A percentile compares a stretch with the other conserved stretches of the same genome.
Evolutionary conservation across 2,113 vertebrate genomes (phyloP).

Genomic region (Pampusana beccarii): DNA sequence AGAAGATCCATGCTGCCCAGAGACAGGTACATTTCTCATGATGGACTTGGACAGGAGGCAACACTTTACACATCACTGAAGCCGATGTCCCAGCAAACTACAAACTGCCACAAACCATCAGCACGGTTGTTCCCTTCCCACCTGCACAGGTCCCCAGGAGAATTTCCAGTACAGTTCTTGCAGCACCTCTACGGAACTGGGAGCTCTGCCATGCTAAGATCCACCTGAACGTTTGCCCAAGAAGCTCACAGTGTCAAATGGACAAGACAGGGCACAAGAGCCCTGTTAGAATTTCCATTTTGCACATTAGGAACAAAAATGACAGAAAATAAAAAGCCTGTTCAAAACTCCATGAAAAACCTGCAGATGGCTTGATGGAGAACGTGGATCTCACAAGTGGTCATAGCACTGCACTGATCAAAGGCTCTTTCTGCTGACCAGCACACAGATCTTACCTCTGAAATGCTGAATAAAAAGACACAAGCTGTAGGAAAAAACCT

Average conservation of each 20-base stretch:
- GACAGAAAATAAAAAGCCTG: background rate
- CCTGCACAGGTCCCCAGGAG: background rate
- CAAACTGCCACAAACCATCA: background rate
- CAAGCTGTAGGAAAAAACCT: background rate
- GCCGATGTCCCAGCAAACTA: background rate
- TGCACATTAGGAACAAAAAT: background rate
- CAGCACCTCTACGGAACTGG: background rate
- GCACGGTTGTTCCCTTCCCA: background rate
- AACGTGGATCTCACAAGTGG: background rate
- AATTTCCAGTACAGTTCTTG: background rate
- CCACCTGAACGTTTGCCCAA: background rate
- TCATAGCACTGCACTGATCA: background rate
- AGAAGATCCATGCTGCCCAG: background rate
- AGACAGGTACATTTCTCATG: background rate
- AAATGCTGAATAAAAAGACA: background rate
- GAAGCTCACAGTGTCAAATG: background rate
- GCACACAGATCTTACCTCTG: background rate
- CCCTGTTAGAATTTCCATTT: background rate
- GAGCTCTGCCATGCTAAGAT: background rate
- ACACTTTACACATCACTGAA: background rate
- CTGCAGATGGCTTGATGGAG: background rate
- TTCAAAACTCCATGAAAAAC: background rate
- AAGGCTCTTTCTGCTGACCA: background rate
- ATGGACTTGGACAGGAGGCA: background rate
- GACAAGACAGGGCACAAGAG: background rate